These are phyloP conservation scores for Coregonus suidteri DNA, from an alignment of 2,797 vertebrate species.

Conservation along the genomic window DNA sequence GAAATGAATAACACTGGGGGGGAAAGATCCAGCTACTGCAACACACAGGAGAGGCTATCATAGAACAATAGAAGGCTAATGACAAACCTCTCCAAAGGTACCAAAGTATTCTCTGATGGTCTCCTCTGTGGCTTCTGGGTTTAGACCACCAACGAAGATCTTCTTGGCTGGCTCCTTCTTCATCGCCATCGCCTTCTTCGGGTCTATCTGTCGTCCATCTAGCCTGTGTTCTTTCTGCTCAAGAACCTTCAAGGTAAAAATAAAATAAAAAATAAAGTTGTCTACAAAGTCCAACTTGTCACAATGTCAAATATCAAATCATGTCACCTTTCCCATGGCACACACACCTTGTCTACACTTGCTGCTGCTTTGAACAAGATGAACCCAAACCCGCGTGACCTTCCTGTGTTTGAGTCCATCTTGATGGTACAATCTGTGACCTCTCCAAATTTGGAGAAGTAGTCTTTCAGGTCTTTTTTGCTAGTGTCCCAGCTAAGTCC, in stretches of 20 bases:
- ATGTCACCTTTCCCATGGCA: not conserved
- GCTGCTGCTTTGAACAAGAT: conserved; percentile 93
- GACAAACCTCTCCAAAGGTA: conserved; percentile 89
- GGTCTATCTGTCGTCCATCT: conserved; percentile 95
- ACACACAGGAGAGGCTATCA: not conserved
- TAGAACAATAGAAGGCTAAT: not conserved
- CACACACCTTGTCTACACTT: conserved; percentile 89
- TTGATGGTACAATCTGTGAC: conserved; percentile 98
- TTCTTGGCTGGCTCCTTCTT: conserved; percentile 97
- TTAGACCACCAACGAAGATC: conserved; percentile 97
- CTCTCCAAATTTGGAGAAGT: conserved; percentile 96
- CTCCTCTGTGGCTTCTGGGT: conserved; percentile 95
- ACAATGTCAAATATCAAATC: not conserved
- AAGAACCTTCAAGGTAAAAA: conserved; percentile 80
- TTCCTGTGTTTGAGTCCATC: conserved; percentile 94
- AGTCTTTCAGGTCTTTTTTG: conserved; percentile 99
- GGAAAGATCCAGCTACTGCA: not conserved
- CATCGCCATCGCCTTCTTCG: conserved; percentile 98
- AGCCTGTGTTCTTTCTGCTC: conserved; percentile 94
- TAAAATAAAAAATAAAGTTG: not conserved
- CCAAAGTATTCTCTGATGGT: conserved; percentile 94
- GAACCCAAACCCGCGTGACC: conserved; percentile 96
- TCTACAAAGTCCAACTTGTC: not conserved
- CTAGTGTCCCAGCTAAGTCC: conserved; percentile 99
- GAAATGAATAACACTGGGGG: not conserved